These are phyloP conservation scores for Menura novaehollandiae DNA, from an alignment of 2,113 vertebrate genomes.

Conservation along the genomic window DNA sequence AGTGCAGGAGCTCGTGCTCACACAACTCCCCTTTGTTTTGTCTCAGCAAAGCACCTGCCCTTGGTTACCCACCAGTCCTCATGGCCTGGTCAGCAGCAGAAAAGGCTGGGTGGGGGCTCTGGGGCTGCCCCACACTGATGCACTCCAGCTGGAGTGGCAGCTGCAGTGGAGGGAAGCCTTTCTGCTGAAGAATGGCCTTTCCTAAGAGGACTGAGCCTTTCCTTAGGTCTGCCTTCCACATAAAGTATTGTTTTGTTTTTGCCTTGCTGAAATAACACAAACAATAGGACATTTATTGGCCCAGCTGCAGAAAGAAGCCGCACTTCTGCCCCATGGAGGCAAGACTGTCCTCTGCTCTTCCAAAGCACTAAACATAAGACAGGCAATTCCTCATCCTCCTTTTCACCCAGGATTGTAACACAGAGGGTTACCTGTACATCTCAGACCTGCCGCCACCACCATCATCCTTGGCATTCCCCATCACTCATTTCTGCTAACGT, in stretches of 20 bases:
- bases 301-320: neutral
- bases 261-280: neutral
- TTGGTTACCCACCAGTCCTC: neutral
- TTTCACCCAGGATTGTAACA: neutral
- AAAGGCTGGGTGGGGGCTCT: neutral
- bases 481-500: neutral
- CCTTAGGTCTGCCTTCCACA: neutral
- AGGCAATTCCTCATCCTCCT: neutral
- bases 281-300: neutral
- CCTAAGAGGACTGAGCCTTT: neutral
- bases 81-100: neutral
- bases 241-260: neutral
- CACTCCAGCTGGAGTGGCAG: neutral
- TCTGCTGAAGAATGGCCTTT: neutral
- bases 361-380: neutral
- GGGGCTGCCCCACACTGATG: neutral
- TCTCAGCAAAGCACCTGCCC: neutral
- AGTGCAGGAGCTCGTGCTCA: neutral
- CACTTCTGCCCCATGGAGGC: neutral
- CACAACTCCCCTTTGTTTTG: neutral
- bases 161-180: neutral
- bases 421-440: neutral
- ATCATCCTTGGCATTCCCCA: neutral
- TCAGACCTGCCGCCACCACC: neutral
- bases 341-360: neutral